Base-by-base conservation (phyloP, 2,113 vertebrate genomes). In the Carollia perspicillata region DNA sequence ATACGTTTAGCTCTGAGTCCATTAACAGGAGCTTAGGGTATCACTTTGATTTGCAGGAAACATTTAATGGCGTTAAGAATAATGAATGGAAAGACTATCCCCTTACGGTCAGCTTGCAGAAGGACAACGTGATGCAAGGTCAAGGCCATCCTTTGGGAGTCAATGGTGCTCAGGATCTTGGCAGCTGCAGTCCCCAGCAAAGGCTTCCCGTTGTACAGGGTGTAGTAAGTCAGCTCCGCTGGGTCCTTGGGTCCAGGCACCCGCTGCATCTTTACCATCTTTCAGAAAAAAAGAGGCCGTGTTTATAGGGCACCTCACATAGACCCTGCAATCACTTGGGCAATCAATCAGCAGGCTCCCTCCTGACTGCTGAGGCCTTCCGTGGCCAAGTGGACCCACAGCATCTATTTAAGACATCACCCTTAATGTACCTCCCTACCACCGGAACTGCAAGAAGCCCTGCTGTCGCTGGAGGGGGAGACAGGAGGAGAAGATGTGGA, bases 241-340 rank as follows among this genome's bases (percentile, higher is more conserved):
- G 99, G 99, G 97, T 99, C 99, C 98, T 99, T 99, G 10, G 98
- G 97, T 89, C 99, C 99, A 2, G 99, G 98, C 51, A 99, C 98
- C 66, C 99, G 98, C 9, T 99, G 99, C 95, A 99, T 99, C 98
- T 98, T 99, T 74, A 99, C 99, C 99, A 99, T 99, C 99, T 99
- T 98, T 84, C 20, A 83, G 95, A 44, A 92, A 95, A 7, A 97
- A 95, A 97, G 68, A 90, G 66, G 80, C 13, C 0, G 0, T 68
- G 40, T 95, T 97, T 35, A 0, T 9, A 65, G 90, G 40, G n/a
- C 7, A 69, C 11, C 63, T 28, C 2, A 6, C 33, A 69, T 4
- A 1, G 17, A 37, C 18, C n/a, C 75, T 30, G 18, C 26, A 20
- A 40, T 84, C 77, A 66, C 58, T 37, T 12, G 1, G 49, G 55